Percentiles rank a stretch among this genome's conserved stretches.
phyloP scores from a whole-genome alignment of 2,113 vertebrate species.

The Telmatochromis brichardi region DNA sequence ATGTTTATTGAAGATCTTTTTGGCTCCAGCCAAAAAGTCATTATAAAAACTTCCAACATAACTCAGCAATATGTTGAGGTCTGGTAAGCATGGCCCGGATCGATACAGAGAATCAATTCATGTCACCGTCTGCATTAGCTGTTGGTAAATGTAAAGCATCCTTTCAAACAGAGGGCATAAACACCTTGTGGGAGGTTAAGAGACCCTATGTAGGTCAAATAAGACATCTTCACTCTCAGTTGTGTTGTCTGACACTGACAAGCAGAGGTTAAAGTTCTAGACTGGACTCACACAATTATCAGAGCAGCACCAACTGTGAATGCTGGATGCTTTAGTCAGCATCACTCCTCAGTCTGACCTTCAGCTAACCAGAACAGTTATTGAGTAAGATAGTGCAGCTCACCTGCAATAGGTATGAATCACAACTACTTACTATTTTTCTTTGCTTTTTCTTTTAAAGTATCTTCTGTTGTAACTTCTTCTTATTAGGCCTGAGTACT shows the following conservation, averaged over 20 bases:
- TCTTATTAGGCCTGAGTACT: neutral
- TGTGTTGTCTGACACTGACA: neutral
- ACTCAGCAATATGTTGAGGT: conserved; percentile 58
- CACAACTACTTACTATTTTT: neutral
- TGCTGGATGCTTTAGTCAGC: neutral
- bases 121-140: conserved; percentile 48
- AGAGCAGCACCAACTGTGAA: neutral
- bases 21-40: conserved; percentile 37
- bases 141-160: conserved; percentile 40
- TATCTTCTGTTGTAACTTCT: neutral
- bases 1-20: conserved; percentile 52
- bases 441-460: neutral
- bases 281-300: neutral
- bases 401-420: neutral
- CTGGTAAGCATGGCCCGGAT: conserved; percentile 47
- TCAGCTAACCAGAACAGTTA: neutral
- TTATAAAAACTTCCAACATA: conserved; percentile 61
- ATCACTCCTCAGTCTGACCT: neutral
- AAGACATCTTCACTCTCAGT: neutral
- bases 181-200: neutral
- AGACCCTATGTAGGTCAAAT: neutral
- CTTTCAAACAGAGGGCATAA: conserved; percentile 6
- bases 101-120: conserved; percentile 54
- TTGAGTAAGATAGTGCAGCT: neutral
- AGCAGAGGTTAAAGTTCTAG: neutral